These are phyloP conservation scores for Bombus sylvicola DNA, from an alignment of 1,140 invertebrate species.

Conservation along the genomic window DNA sequence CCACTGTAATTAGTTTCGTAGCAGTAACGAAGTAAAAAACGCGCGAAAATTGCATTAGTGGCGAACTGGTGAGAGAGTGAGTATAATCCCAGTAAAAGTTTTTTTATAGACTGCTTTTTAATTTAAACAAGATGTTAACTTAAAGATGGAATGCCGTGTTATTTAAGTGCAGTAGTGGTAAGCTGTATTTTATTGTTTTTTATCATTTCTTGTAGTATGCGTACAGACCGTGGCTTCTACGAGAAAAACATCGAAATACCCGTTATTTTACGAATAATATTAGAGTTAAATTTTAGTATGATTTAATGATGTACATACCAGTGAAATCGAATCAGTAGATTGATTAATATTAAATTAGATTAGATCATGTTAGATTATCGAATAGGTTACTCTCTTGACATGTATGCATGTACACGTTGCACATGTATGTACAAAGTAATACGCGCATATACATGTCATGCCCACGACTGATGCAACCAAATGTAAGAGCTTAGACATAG, in stretches of 20 bases:
- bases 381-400: conserved; percentile 32
- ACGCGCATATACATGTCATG: conserved; percentile 40
- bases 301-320: conserved; percentile 45
- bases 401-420: conserved; percentile 34
- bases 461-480: conserved; percentile 78
- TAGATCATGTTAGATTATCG: neutral
- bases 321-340: conserved; percentile 9
- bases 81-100: conserved; percentile 36
- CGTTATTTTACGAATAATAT: neutral
- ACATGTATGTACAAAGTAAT: conserved; percentile 13
- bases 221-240: neutral
- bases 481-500: conserved; percentile 71
- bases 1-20: neutral
- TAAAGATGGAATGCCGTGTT: conserved; percentile 36
- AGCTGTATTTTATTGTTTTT: conserved; percentile 30
- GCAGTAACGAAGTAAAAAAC: neutral
- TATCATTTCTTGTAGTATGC: neutral
- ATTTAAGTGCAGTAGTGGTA: conserved; percentile 55
- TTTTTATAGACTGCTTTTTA: conserved; percentile 58
- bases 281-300: conserved; percentile 31
- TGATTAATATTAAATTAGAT: conserved; percentile 13
- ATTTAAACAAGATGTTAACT: conserved; percentile 43
- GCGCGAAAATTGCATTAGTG: neutral
- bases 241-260: neutral
- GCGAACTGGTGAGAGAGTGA: conserved; percentile 45